Base-by-base conservation (phyloP, 2,113 vertebrate genomes). In the Alces alces region DNA sequence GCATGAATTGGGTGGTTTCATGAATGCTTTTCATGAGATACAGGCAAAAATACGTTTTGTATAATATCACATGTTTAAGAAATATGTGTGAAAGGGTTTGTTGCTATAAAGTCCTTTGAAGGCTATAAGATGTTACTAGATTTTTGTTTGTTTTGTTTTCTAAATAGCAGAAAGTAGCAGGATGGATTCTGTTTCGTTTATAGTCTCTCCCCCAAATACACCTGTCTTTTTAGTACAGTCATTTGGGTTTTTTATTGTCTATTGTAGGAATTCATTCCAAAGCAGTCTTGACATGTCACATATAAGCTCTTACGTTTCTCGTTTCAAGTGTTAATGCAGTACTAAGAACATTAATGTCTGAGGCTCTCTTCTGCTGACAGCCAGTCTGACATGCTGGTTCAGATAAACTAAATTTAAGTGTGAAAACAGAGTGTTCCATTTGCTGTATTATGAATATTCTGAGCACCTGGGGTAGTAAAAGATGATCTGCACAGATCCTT, bases 381-480 rank as follows among this genome's bases (percentile, higher is more conserved):
- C 43, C 36, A 55, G 30, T 66, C 78, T 95, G 70, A 89, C 45
- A 97, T 92, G 19, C 52, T 83, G 28, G 58, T 76, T 93, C 60
- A 95, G 84, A 80, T 84, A 93, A 96, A 93, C 83, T 89, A 86
- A 86, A 95, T 96, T 92, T 93, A 73, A 97, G 33, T 83, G 30
- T 93, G 78, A 96, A 96, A 91, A 66, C 33, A 70, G 50, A 58
- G 9, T 90, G 23, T 10, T 93, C 39, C 39, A 80, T 60, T 95
- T 90, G 39, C 86, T 96, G 30, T 13, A 13, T 54, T 96, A 86
- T 93, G 19, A 96, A 80, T 94, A 96, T 97, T 95, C 85, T 27
- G 66, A 88, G n/a, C 33, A 92, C 64, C 17, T 30, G 10, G 45
- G 47, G 19, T 60, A 89, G 93, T 84, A 82, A 92, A 86, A 86